Percentiles rank a stretch among this genome's conserved stretches.
Evolutionary conservation across 2,113 vertebrate genomes (phyloP).

Genomic region (Apistogramma diplotaenia): DNA sequence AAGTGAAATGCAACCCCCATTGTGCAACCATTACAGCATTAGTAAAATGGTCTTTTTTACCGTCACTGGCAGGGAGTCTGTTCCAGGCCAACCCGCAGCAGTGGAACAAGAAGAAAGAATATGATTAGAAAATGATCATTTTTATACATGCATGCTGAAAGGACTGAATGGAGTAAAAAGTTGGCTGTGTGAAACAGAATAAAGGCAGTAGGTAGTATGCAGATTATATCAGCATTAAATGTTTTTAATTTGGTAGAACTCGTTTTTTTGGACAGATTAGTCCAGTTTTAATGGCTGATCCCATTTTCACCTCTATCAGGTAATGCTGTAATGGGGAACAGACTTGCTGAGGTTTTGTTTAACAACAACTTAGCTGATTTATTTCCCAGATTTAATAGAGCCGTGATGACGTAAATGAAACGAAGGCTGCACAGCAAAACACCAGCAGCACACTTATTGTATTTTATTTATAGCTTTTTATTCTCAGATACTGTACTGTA

Average conservation of each 20-base stretch:
- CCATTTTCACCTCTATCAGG: slow-evolving; percentile 3
- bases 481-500: neutral
- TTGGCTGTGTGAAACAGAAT: slow-evolving; percentile 1
- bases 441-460: neutral
- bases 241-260: slow-evolving; percentile 12
- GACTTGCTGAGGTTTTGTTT: neutral
- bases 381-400: neutral
- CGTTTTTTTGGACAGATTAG: slow-evolving; percentile 22
- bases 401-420: neutral
- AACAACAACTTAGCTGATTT: slow-evolving; percentile 6
- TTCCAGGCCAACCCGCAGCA: slow-evolving; percentile 19
- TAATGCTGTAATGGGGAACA: neutral
- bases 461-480: neutral
- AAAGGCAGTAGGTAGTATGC: slow-evolving; percentile 26
- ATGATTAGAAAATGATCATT: slow-evolving; percentile 32
- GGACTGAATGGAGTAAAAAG: neutral
- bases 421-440: neutral
- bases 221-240: slow-evolving; percentile 24
- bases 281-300: slow-evolving; percentile 12
- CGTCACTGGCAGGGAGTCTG: slow-evolving; percentile 43
- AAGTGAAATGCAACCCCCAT: slow-evolving; percentile 62
- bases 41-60: slow-evolving; percentile 36
- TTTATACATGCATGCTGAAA: slow-evolving; percentile 28
- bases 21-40: slow-evolving; percentile 62
- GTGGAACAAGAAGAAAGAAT: slow-evolving; percentile 39